Conservation (phyloP, 92 coral and sea anemone species). For the Virgularia gustaviana region DNA sequence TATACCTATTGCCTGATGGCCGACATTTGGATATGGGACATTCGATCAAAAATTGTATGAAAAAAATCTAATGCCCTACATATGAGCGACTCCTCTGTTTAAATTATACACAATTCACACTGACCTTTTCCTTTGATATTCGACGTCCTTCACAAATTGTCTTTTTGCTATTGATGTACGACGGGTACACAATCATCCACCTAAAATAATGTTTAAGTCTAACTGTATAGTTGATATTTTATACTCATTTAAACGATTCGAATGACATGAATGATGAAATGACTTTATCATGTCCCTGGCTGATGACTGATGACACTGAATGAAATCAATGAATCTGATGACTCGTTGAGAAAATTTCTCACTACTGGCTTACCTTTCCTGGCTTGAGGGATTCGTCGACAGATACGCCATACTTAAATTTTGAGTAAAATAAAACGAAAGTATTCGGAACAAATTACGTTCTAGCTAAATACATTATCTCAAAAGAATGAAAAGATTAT, state of each 20-base stretch:
- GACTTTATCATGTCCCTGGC: no score
- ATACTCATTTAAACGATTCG: no score
- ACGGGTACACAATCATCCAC: constrained; percentile 91
- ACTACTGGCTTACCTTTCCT: constrained; percentile 67
- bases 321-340: neutral
- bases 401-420: constrained; percentile 72
- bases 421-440: no score
- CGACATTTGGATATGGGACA: no score
- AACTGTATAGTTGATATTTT: neutral
- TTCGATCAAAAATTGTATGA: neutral
- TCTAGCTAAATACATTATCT: neutral
- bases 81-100: no score
- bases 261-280: no score
- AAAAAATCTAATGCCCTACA: neutral
- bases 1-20: no score
- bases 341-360: neutral
- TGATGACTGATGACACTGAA: no score
- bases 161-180: constrained; percentile 78
- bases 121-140: constrained; percentile 80
- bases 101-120: no score
- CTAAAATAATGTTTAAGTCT: constrained; percentile 21
- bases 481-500: no score
- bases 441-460: neutral
- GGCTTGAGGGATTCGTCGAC: constrained; percentile 71
- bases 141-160: constrained; percentile 90